A percentile compares a stretch with the other conserved stretches of the same genome.
phyloP scores from a whole-genome alignment of 92 coral and sea anemone species.

The Umimayanthus chanpuru region DNA sequence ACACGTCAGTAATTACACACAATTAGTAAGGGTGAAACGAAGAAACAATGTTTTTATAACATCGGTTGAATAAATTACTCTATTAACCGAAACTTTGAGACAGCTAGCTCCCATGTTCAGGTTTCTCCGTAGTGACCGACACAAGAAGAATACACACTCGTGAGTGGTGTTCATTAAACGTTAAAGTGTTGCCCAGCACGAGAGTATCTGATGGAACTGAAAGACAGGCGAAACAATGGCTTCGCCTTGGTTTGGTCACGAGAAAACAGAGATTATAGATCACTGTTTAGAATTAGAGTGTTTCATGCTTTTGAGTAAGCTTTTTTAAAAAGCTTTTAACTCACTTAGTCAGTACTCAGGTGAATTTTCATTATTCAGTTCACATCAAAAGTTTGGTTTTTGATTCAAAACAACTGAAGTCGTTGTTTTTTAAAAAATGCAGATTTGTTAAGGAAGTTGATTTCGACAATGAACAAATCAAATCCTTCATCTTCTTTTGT shows the following conservation, averaged over 20 bases:
- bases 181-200: background rate
- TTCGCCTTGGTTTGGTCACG: background rate
- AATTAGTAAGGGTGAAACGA: background rate
- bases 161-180: background rate
- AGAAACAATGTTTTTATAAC: background rate
- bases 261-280: background rate
- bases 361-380: background rate
- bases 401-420: background rate
- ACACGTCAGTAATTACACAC: background rate
- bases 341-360: background rate
- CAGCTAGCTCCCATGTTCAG: background rate
- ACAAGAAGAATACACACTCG: background rate
- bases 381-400: background rate
- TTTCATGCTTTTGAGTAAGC: background rate
- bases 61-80: background rate
- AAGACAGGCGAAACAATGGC: background rate
- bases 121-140: background rate
- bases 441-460: constrained; percentile 5
- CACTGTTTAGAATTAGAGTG: background rate
- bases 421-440: background rate
- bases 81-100: background rate
- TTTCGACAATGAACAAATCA: background rate
- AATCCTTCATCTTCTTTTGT: constrained; percentile 6
- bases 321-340: background rate
- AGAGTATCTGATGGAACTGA: background rate